Evolutionary conservation across 2,113 vertebrate species (phyloP), one percentile per base, ranked within the genome.

Genomic region (Thamnaconus septentrionalis): DNA sequence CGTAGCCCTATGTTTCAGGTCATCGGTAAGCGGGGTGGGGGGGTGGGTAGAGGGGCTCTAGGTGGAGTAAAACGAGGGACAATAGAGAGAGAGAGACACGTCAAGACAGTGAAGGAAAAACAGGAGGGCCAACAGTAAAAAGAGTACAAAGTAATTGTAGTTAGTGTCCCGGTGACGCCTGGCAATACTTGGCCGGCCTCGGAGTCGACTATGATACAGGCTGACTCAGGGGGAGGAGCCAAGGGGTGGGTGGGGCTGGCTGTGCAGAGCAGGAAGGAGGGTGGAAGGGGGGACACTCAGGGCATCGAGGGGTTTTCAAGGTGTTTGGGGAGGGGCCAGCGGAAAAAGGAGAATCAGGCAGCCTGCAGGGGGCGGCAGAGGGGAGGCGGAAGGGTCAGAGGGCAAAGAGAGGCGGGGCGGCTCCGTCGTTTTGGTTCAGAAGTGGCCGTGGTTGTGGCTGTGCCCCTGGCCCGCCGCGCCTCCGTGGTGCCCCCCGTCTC

Each of bases 361-460:
- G 71, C 59, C 62, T 61, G 82, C 69, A 69, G 58, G 63, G 62
- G 18, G 18, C 18, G 2, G 18, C 18, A 31, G 18, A 31, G 18
- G 18, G 18, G 18, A 31, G 18, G 18, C 18, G 18, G 18, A 31
- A 31, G 18, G 18, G 18, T 31, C 18, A 31, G 18, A 31, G 18
- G 18, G 69, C 66, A 55, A 40, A 56, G 53, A 69, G 4, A 59
- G 44, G 62, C 39, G 49, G 63, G 43, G 53, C 11, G 40, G 12
- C 18, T 40, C 41, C 50, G 7, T 7, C 45, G 64, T 82, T 92
- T 90, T 88, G 87, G 89, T 90, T 91, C 88, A 93, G 89, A 91
- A 89, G 83, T 86, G 89, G 81, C 41, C 79, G 56, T 85, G 91
- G 79, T 79, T 83, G 84, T 80, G 91, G 75, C 78, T 83, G 84